phyloP scores from a whole-genome alignment of 1,140 invertebrate species.

The Ridgeia piscesae region DNA sequence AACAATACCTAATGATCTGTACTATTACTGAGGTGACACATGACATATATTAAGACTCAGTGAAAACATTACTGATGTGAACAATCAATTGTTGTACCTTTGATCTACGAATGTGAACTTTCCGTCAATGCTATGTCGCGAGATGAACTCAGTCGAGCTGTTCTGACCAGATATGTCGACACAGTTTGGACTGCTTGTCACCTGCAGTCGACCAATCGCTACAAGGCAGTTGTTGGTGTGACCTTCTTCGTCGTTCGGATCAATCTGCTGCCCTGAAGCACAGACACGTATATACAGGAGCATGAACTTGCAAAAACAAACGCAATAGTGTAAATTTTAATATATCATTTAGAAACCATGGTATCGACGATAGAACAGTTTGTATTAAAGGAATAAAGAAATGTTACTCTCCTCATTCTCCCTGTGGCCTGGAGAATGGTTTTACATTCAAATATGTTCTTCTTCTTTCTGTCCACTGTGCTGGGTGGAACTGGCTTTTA shows the following conservation, averaged over 20 bases:
- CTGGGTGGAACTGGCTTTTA: too few species aligned
- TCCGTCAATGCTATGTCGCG: constrained; percentile 89
- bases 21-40: neutral
- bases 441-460: too few species aligned
- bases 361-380: neutral
- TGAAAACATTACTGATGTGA: neutral
- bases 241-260: constrained; percentile 73
- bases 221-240: constrained; percentile 93
- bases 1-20: too few species aligned
- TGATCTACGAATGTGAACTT: constrained; percentile 99
- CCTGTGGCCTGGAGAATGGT: too few species aligned
- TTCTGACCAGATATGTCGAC: constrained; percentile 83
- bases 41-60: neutral
- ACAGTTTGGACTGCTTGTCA: constrained; percentile 92
- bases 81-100: constrained; percentile 58
- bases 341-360: neutral
- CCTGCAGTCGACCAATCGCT: constrained; percentile 93
- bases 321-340: neutral
- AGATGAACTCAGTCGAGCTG: constrained; percentile 89
- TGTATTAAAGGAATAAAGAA: neutral
- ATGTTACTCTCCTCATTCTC: too few species aligned
- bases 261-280: constrained; percentile 46
- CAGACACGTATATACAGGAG: neutral
- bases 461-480: too few species aligned
- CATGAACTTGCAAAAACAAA: neutral